Evolutionary conservation across 2,113 vertebrate genomes (phyloP), one percentile per base, ranked within the genome.

Genomic region (Pachycephala philippinensis): DNA sequence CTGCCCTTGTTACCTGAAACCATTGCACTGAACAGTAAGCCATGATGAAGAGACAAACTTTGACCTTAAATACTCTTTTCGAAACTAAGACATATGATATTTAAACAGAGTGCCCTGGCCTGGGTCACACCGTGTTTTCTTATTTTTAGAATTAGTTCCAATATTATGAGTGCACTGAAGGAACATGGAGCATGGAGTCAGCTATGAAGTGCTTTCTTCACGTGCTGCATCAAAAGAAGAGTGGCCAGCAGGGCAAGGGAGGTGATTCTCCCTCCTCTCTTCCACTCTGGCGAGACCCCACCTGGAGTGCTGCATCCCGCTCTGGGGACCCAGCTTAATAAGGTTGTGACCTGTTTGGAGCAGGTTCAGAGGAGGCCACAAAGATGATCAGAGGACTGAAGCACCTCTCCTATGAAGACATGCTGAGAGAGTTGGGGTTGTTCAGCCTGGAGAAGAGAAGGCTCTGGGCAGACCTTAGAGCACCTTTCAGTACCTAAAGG

Each of bases 211-310:
- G 28, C 49, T 84, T 77, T 68, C 42, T 31, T 72, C 30, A 5
- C 15, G 27, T 33, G 42, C 31, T 77, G 49, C 15, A 49, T 50
- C 49, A 33, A 54, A 84, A 61, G 28, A 33, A 22, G 21, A 10
- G 6, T 17, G 31, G 42, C 35, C 56, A 63, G 71, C 35, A 17
- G 18, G 10, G 12, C 2, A 2, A 44, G 79, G 31, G 31, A 54
- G 17, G 54, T 61, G 47, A 56, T 56, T 15, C 7, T 76, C 30
- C 10, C 10, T 84, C 22, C 14, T 47, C 39, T 47, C 23, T 40
- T 19, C 54, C 6, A 2, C 11, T 35, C 54, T 54, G 21, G 14
- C 0, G 1, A 75, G 24, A 35, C 24, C 11, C n/a, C n/a, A 35
- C 20, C 63, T 56, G n/a, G 26, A 54, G 9, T 49, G 35, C 42